Base-by-base conservation (phyloP, 37 sponge, comb jelly and placozoan genomes). In the Cliona cf. orientalis region DNA sequence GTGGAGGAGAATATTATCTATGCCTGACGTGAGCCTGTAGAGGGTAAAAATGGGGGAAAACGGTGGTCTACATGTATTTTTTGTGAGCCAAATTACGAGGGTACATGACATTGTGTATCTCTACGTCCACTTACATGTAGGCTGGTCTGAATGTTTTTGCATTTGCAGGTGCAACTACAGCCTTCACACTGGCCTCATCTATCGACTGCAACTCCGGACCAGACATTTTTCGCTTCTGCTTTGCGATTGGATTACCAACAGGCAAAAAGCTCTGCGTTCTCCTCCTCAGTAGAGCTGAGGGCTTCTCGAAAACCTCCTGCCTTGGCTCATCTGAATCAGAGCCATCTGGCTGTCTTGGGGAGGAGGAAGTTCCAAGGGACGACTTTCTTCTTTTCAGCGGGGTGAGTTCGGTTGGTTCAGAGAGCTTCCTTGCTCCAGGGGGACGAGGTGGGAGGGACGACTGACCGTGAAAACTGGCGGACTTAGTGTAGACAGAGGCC, bases 11-110 rank as follows among this genome's bases (percentile, higher is more conserved):
- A 80, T 42, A 41, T 84, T 84, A 19, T 84, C 85, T 37, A 45
- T 25, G 4, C 90, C 90, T 28, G 90, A 34, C 17, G 84, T 90
- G 25, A 90, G 59, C 84, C 90, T 90, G 64, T 23, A 29, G 22
- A 35, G 36, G 65, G 26, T 12, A n/a, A 22, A 11, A 61, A n/a
- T n/a, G n/a, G n/a, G n/a, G n/a, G n/a, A n/a, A n/a, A n/a, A n/a
- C n/a, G n/a, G n/a, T n/a, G n/a, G n/a, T 3, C 37, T 21, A 7
- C n/a, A 59, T 53, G 57, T 19, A 41, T 43, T 28, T 31, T 31
- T 34, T 55, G 43, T 37, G 35, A 31, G 34, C 34, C 41, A n/a
- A 53, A 3, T 7, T 28, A 61, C 28, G 22, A 66, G 6, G 58
- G 55, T 49, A 17, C 17, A 49, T 49, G 55, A 49, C 55, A 19